Conservation (phyloP, 2,797 vertebrate genomes). For the Melanotaenia boesemani region DNA sequence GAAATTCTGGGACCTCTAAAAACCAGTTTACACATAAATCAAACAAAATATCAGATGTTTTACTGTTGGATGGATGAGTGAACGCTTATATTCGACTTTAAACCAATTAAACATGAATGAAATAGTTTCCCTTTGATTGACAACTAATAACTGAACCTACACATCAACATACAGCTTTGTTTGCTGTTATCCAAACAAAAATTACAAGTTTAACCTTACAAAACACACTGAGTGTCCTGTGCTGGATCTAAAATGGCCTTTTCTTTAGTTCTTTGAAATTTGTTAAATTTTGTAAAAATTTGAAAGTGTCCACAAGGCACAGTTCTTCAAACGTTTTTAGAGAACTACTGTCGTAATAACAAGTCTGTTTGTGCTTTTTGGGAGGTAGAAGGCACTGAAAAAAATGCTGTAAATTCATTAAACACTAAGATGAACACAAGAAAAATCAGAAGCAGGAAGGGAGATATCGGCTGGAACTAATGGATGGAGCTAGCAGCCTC, state of each 20-base stretch:
- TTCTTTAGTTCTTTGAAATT: constrained; percentile 19
- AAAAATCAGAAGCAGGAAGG: constrained; percentile 17
- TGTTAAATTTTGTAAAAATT: constrained; percentile 4
- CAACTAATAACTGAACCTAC: neutral
- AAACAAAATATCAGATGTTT: neutral
- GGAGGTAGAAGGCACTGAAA: constrained; percentile 75
- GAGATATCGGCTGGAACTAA: neutral
- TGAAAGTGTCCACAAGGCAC: constrained; percentile 66
- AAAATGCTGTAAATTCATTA: constrained; percentile 44
- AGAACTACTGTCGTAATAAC: constrained; percentile 30
- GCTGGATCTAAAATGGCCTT: neutral
- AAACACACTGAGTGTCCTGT: neutral
- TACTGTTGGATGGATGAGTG: constrained; percentile 1
- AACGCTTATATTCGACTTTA: neutral
- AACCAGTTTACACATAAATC: neutral
- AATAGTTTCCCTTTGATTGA: constrained; percentile 10
- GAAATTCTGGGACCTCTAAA: neutral
- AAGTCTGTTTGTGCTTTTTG: constrained; percentile 74
- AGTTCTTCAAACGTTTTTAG: constrained; percentile 42
- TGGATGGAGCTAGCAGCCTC: constrained; percentile 23
- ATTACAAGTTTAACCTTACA: neutral
- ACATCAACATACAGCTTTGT: neutral
- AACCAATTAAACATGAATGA: neutral
- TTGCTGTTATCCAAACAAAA: neutral
- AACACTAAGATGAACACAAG: constrained; percentile 28